Conservation (phyloP, 53 echinoderm and acorn worm species). For the Astropecten irregularis region DNA sequence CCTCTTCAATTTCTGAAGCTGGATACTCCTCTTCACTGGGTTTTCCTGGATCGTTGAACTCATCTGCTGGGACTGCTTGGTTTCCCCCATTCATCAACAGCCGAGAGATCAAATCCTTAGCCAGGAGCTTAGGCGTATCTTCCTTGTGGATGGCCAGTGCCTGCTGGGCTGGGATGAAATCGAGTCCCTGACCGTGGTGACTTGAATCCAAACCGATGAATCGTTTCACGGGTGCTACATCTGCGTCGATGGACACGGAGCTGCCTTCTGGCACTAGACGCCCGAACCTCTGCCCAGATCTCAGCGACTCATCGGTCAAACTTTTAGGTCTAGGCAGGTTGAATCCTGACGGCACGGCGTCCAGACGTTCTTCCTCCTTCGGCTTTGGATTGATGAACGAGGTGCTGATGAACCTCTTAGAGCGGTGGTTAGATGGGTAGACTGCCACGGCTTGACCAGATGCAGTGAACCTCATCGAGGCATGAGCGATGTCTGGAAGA, state of each 20-base stretch:
- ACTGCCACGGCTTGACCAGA: background rate
- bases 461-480: background rate
- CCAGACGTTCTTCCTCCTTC: too few relatives aligned
- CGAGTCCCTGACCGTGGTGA: background rate
- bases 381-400: too few relatives aligned
- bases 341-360: too few relatives aligned
- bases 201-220: conserved; percentile 13
- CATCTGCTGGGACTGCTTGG: background rate
- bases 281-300: too few relatives aligned
- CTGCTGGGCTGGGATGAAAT: too few relatives aligned
- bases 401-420: background rate
- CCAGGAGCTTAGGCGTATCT: background rate
- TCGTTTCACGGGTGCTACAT: background rate
- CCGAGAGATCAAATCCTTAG: conserved; percentile 1
- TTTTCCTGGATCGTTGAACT: background rate
- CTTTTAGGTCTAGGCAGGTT: too few relatives aligned
- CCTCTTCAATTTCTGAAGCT: too few relatives aligned
- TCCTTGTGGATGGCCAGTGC: background rate
- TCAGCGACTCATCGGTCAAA: too few relatives aligned
- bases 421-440: background rate
- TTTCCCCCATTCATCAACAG: background rate
- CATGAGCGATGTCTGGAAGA: background rate
- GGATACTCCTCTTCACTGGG: too few relatives aligned
- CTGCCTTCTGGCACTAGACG: too few relatives aligned
- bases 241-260: too few relatives aligned